These are phyloP conservation scores for Bombus huntii DNA, from an alignment of 1,140 invertebrate species.

Conservation along the genomic window DNA sequence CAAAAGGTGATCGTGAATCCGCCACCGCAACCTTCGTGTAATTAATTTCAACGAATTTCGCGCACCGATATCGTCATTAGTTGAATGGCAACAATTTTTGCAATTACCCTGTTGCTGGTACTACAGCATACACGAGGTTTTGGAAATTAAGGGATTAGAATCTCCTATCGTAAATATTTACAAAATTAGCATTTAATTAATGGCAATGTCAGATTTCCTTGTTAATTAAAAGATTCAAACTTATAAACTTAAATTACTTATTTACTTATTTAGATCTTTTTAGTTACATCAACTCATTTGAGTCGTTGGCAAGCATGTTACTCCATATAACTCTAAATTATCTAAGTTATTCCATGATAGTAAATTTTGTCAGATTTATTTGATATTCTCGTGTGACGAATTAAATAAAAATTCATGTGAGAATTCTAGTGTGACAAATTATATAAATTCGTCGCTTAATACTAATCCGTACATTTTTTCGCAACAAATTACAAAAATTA, in stretches of 20 bases:
- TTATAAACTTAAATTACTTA: too few species aligned
- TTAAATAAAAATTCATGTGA: background rate
- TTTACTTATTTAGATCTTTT: too few species aligned
- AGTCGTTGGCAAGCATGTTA: too few species aligned
- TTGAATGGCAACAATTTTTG: background rate
- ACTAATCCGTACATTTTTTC: background rate
- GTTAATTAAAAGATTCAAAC: too few species aligned
- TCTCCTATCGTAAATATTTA: too few species aligned
- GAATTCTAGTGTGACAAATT: background rate
- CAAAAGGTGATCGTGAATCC: conserved; percentile 27
- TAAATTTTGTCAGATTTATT: background rate
- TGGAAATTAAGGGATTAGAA: too few species aligned
- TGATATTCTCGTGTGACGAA: background rate
- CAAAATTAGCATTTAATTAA: too few species aligned
- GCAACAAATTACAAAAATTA: background rate
- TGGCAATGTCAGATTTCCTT: too few species aligned
- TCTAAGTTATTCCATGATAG: too few species aligned
- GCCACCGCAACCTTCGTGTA: conserved; percentile 12
- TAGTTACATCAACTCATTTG: too few species aligned
- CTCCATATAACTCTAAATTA: too few species aligned
- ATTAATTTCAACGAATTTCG: background rate
- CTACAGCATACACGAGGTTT: too few species aligned
- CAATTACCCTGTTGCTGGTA: background rate
- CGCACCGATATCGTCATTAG: background rate
- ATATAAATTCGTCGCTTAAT: background rate